Conservation (phyloP, 2,888 invertebrate genomes). For the Alentia gelatinosa region DNA sequence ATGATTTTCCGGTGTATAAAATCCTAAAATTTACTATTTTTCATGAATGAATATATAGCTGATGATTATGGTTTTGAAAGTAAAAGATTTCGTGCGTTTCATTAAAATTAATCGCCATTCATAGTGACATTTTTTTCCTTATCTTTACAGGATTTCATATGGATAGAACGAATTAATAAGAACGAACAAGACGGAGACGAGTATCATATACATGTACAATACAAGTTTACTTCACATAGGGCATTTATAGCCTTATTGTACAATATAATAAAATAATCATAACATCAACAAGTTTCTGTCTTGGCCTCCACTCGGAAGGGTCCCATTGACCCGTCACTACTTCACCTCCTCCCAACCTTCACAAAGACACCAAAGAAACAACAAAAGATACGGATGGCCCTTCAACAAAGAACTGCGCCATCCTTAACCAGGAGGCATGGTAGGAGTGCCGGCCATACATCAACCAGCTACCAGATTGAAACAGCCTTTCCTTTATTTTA, state of each 20-base stretch:
- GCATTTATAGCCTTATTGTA: constrained; percentile 17
- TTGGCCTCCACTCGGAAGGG: neutral
- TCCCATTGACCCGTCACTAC: neutral
- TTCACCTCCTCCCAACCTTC: neutral
- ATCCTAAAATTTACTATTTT: no score
- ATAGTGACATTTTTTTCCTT: no score
- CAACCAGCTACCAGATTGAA: neutral
- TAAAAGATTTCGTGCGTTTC: no score
- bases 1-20: no score
- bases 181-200: neutral
- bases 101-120: no score
- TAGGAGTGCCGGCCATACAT: neutral
- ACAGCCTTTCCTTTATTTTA: neutral
- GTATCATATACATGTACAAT: constrained; percentile 10
- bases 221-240: constrained; percentile 26
- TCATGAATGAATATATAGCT: no score
- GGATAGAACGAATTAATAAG: no score
- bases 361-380: constrained; percentile 10
- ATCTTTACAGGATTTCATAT: no score
- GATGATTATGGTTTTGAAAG: no score
- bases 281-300: constrained; percentile 5
- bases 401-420: constrained; percentile 13
- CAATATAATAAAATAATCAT: constrained; percentile 22
- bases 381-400: neutral
- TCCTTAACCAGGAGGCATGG: neutral